Evolutionary conservation across 2,113 vertebrate genomes (phyloP).

Genomic region (Tiliqua scincoides): DNA sequence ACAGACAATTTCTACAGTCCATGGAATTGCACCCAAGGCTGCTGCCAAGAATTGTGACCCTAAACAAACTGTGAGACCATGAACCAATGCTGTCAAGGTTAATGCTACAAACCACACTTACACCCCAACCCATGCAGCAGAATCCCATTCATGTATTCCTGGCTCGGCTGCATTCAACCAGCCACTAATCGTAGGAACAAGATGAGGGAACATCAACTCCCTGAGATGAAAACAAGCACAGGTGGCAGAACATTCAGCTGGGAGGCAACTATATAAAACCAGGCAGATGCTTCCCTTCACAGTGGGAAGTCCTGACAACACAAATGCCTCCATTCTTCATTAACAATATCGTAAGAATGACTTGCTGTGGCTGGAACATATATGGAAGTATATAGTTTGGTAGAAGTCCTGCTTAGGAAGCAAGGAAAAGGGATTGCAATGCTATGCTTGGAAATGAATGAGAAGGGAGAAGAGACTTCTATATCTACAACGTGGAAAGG

Average conservation of each 20-base stretch:
- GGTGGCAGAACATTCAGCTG: not conserved
- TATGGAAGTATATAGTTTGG: not conserved
- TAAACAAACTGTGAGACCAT: not conserved
- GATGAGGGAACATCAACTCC: not conserved
- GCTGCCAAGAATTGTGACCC: constrained; percentile 20
- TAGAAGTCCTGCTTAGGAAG: not conserved
- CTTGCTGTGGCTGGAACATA: not conserved
- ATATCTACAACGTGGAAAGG: not conserved
- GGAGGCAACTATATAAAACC: not conserved
- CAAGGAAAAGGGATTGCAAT: fast-evolving
- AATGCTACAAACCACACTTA: not conserved
- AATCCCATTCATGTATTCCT: not conserved
- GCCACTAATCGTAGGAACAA: constrained; percentile 39
- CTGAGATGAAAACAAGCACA: not conserved
- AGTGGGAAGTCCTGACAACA: not conserved
- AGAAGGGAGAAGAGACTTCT: not conserved
- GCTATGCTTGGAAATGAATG: not conserved
- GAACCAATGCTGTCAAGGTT: not conserved
- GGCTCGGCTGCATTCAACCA: not conserved
- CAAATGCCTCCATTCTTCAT: not conserved
- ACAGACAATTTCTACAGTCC: not conserved
- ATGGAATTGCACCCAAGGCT: not conserved
- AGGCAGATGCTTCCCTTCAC: not conserved
- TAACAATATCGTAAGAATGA: no score
- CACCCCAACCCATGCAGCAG: constrained; percentile 8